These are phyloP conservation scores for Tenualosa thibaudeaui DNA, from an alignment of 2,797 vertebrate species.

Conservation along the genomic window DNA sequence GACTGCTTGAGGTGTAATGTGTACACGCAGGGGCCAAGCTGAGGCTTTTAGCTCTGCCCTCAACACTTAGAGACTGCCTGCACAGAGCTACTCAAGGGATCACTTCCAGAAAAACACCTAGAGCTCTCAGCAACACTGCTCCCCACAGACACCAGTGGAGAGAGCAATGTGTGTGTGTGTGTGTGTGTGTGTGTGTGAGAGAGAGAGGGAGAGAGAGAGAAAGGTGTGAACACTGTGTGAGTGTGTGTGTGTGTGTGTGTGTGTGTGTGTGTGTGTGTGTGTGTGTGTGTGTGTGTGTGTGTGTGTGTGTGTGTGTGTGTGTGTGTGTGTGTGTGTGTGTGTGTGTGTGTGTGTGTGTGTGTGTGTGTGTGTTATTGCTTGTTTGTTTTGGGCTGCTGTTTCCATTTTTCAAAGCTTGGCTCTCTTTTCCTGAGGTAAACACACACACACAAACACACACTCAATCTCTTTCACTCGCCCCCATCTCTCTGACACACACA, in stretches of 20 bases:
- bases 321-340: too few species aligned
- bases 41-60: background rate
- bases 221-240: background rate
- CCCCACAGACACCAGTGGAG: background rate
- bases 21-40: background rate
- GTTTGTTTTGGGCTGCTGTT: too few species aligned
- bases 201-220: background rate
- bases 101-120: background rate
- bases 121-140: background rate
- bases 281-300: background rate
- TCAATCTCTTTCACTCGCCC: too few species aligned
- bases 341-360: background rate
- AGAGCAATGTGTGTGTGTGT: background rate
- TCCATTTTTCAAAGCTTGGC: too few species aligned
- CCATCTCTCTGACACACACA: background rate
- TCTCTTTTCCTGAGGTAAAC: too few species aligned
- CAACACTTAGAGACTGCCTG: background rate
- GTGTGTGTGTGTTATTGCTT: background rate
- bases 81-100: background rate
- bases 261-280: background rate
- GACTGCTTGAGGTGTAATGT: background rate
- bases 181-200: background rate
- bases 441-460: background rate
- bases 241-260: too few species aligned
- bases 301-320: background rate